Percentiles rank a stretch among this genome's conserved stretches.
Conservation (phyloP, 2,113 vertebrate genomes). For the Mustela lutreola region DNA sequence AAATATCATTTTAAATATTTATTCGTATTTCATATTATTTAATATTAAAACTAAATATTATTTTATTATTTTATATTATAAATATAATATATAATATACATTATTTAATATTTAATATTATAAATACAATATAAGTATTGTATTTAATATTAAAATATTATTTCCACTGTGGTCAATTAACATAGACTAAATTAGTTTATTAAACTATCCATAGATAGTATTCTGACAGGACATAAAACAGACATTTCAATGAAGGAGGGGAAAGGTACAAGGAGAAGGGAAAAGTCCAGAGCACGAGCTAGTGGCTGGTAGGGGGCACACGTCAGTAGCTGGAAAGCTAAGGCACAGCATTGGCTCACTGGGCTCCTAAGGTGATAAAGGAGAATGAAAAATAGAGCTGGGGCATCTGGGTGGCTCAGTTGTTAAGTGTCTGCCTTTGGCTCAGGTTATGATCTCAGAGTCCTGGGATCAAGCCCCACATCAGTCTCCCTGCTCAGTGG, state of each 20-base stretch:
- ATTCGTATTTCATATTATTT: too few species aligned
- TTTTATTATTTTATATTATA: too few species aligned
- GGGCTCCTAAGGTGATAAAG: neutral
- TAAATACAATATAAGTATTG: too few species aligned
- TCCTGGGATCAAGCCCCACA: too few species aligned
- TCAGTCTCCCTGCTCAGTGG: too few species aligned
- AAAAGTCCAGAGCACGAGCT: neutral
- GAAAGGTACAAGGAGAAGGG: neutral
- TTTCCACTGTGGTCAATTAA: neutral
- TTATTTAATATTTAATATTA: neutral
- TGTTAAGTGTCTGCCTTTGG: too few species aligned
- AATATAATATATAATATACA: too few species aligned
- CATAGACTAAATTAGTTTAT: neutral
- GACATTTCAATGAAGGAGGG: neutral
- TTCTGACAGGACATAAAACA: neutral
- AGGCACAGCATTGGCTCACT: too few species aligned
- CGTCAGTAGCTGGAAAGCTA: neutral
- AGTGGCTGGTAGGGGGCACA: neutral
- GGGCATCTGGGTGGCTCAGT: too few species aligned
- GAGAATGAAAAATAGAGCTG: neutral
- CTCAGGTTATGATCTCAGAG: too few species aligned
- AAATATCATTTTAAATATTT: too few species aligned
- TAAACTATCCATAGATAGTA: neutral
- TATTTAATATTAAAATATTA: slow-evolving; percentile 3
- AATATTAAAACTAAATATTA: too few species aligned